Evolutionary conservation across 2,113 vertebrate species (phyloP), one percentile per base, ranked within the genome.

Genomic region (Malaclemys terrapin): DNA sequence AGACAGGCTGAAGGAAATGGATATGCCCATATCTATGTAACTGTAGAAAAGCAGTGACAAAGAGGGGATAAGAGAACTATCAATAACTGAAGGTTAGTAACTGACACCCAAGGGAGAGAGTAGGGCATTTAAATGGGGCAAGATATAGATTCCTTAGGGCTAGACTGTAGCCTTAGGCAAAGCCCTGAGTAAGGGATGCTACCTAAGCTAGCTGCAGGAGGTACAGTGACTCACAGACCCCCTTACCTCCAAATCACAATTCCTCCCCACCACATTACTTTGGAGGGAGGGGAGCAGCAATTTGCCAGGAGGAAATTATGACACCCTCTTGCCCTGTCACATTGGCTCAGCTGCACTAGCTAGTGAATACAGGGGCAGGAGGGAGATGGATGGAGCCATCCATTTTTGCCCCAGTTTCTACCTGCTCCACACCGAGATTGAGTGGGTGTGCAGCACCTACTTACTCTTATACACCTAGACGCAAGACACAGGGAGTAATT

Each of bases 1-100:
- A 95, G 96, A 86, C 89, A 91, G 79, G 78, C 19, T 93, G 93
- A 80, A 11, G 84, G 92, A 87, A 91, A 95, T 81, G 57, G 92
- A 50, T 95, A 80, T 59, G 82, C 91, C 92, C 81, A 0, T 54
- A 54, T 54, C 53, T 54, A 54, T 54, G 53, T 54, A 54, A 54
- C 0, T 80, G 7, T 11, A 84, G 90, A 91, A 87, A 76, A 88
- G 76, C 82, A 81, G 95, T 79, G 89, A 95, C 92, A 95, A 83
- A 88, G 59, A 84, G 90, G 78, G 89, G 79, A 92, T 88, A 2
- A 84, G 87, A 45, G 83, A 38, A 91, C 16, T 35, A 69, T 10
- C 79, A 90, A 94, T 85, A 89, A 81, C 85, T 85, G 88, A 49
- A 90, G 84, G 82, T 85, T 82, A 82, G 90, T 85, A 85, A 53